phyloP scores from a whole-genome alignment of 2,797 vertebrate genomes.

The Darevskia mixta region DNA sequence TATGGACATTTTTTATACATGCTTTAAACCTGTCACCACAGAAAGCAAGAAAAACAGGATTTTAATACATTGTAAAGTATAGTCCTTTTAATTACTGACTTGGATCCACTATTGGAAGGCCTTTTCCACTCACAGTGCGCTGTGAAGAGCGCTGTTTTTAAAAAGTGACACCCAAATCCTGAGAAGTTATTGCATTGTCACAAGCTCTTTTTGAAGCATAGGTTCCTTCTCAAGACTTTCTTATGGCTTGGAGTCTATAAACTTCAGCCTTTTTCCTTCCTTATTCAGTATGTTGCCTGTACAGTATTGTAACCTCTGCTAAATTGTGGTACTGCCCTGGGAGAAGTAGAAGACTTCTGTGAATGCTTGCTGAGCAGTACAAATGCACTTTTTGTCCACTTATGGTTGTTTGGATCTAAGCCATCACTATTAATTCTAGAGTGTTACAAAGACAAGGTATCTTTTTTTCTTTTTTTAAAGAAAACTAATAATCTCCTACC shows the following conservation, averaged over 20 bases:
- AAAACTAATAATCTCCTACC: background rate
- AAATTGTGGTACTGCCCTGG: background rate
- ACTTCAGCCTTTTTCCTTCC: background rate
- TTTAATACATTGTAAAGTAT: background rate
- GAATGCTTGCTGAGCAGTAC: background rate
- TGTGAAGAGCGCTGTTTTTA: background rate
- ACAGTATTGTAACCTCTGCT: background rate
- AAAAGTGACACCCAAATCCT: background rate
- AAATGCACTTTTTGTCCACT: background rate
- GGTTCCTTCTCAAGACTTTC: background rate
- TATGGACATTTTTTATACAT: background rate
- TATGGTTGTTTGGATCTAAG: background rate
- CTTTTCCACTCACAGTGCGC: background rate
- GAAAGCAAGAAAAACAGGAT: background rate
- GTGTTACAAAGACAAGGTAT: background rate
- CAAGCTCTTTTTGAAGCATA: background rate
- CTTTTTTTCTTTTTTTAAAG: background rate
- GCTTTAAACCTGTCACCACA: background rate
- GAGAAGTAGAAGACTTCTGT: background rate
- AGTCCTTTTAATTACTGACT: background rate
- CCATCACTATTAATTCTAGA: background rate
- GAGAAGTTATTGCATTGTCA: background rate
- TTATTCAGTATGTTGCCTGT: too few relatives aligned
- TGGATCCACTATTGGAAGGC: background rate
- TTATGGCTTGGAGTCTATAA: background rate